Percentiles rank a stretch among this genome's conserved stretches.
Evolutionary conservation across 2,113 vertebrate species (phyloP).

Genomic region (Lethenteron camtschaticum): DNA sequence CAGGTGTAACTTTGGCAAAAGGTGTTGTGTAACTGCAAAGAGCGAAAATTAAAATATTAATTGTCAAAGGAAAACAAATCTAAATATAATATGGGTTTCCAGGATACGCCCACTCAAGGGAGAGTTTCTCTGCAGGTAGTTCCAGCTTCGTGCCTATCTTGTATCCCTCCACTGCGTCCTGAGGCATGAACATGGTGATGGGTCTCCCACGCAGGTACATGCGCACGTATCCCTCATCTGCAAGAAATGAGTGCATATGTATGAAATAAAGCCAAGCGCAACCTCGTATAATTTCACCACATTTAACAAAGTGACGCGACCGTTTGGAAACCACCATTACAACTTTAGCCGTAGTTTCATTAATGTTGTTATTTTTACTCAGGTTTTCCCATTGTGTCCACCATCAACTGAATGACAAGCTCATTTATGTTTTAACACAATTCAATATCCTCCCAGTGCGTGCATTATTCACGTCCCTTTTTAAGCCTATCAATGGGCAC

Average conservation of each 20-base stretch:
- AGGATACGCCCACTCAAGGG: slow-evolving; percentile 87
- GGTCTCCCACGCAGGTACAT: slow-evolving; percentile 66
- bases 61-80: background rate
- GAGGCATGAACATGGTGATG: slow-evolving; percentile 46
- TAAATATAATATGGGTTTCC: slow-evolving; percentile 7
- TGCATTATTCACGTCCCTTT: too few species aligned
- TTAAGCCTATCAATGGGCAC: too few species aligned
- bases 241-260: background rate
- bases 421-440: too few species aligned
- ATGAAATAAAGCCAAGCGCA: too few species aligned
- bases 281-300: too few species aligned
- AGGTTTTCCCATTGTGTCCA: too few species aligned
- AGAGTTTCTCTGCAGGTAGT: slow-evolving; percentile 35
- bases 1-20: background rate
- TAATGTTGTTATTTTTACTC: too few species aligned
- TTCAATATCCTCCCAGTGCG: too few species aligned
- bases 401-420: too few species aligned
- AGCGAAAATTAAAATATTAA: background rate
- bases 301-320: too few species aligned
- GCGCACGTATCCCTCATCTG: slow-evolving; percentile 60
- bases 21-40: background rate
- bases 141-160: slow-evolving; percentile 38
- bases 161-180: slow-evolving; percentile 32
- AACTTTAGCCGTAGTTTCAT: too few species aligned
- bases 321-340: too few species aligned